Conservation (phyloP, 2,113 vertebrate genomes). For the Myotis lucifugus region DNA sequence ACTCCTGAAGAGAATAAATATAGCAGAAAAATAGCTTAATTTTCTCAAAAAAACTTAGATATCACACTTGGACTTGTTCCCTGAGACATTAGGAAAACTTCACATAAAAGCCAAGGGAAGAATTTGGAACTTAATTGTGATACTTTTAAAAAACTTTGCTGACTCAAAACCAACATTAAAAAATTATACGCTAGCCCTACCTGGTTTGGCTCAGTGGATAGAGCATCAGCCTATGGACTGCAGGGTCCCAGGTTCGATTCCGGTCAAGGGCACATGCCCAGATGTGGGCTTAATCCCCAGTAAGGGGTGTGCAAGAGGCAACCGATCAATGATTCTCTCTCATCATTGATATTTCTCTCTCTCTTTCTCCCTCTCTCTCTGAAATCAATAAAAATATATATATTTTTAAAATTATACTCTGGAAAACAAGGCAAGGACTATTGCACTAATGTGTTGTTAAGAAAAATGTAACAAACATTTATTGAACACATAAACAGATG, state of each 20-base stretch:
- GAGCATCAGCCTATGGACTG: too few relatives aligned
- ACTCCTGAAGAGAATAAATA: background rate
- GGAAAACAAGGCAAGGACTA: background rate
- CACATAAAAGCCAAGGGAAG: background rate
- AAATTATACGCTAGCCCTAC: background rate
- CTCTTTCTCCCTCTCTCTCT: too few relatives aligned
- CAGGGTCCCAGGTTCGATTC: too few relatives aligned
- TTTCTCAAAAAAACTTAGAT: background rate
- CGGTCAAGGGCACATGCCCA: too few relatives aligned
- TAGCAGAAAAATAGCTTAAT: background rate
- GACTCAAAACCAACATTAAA: slow-evolving; percentile 9
- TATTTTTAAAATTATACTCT: background rate
- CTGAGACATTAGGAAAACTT: background rate
- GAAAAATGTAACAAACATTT: background rate
- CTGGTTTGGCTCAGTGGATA: too few relatives aligned
- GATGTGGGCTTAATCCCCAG: too few relatives aligned
- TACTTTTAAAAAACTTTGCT: background rate
- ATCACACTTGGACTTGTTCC: background rate
- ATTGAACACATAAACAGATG: background rate
- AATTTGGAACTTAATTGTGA: background rate
- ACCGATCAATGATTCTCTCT: too few relatives aligned
- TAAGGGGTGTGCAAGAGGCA: too few relatives aligned
- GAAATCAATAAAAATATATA: too few relatives aligned
- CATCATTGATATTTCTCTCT: too few relatives aligned
- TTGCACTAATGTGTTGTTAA: background rate